phyloP scores from a whole-genome alignment of 2,888 invertebrate species.

The Nomada goodeniana region DNA sequence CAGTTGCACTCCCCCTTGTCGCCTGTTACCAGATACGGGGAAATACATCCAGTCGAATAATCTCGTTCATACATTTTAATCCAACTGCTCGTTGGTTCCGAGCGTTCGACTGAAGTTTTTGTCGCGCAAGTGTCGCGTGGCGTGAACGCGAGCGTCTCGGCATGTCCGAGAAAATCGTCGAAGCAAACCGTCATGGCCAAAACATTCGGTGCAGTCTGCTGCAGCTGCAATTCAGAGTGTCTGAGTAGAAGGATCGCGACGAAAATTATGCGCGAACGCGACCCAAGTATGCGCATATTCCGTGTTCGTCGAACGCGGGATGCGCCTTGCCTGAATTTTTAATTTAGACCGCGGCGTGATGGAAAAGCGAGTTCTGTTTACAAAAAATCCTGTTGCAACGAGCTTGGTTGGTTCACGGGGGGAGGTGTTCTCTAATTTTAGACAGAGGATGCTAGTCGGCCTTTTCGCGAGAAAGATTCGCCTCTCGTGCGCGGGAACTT shows the following conservation, averaged over 20 bases:
- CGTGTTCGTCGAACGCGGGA: neutral
- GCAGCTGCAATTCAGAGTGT: constrained; percentile 54
- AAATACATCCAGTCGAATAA: neutral
- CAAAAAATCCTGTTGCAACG: neutral
- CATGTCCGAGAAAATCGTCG: constrained; percentile 53
- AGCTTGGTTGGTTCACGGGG: neutral
- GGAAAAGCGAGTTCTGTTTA: constrained; percentile 11
- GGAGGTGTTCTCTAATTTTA: constrained; percentile 27
- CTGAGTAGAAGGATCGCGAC: constrained; percentile 21
- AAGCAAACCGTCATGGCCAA: constrained; percentile 55
- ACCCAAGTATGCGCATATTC: neutral
- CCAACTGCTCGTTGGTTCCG: neutral
- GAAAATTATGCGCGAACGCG: constrained; percentile 41
- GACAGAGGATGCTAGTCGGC: neutral
- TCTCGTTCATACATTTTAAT: constrained; percentile 7
- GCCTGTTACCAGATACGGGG: neutral
- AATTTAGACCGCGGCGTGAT: constrained; percentile 24
- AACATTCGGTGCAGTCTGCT: constrained; percentile 61
- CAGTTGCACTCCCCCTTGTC: neutral
- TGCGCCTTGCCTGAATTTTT: constrained; percentile 26
- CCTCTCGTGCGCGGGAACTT: neutral
- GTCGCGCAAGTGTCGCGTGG: constrained; percentile 13
- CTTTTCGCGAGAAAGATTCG: neutral
- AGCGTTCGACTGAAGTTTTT: constrained; percentile 10
- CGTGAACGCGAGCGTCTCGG: neutral